These are phyloP conservation scores for Bombus superbus DNA, from an alignment of 1,140 invertebrate genomes.

Conservation along the genomic window DNA sequence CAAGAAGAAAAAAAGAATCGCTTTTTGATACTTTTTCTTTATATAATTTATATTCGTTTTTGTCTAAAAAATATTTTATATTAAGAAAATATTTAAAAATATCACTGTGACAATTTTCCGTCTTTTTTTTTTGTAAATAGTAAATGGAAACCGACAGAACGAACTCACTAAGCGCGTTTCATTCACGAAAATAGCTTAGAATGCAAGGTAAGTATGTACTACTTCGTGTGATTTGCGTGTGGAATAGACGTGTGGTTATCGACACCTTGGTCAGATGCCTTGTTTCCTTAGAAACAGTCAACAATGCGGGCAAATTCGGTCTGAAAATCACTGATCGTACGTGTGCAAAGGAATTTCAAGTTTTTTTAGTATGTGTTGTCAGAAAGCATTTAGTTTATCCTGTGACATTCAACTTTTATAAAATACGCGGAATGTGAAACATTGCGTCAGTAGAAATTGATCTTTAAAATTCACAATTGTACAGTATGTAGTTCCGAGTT, in stretches of 20 bases:
- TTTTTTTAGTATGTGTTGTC: not conserved
- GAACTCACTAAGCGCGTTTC: not conserved
- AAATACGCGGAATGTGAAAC: not conserved
- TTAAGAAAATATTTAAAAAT: not conserved
- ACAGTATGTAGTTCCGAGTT: not conserved
- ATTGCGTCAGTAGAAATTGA: not conserved
- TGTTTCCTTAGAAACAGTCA: constrained; percentile 81
- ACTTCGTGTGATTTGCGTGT: constrained; percentile 25
- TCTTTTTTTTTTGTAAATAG: not conserved
- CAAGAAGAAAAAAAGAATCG: not conserved
- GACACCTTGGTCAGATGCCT: constrained; percentile 76
- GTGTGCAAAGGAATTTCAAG: not conserved
- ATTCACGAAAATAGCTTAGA: not conserved
- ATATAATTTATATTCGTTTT: not conserved
- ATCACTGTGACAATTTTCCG: not conserved
- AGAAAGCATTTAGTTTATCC: not conserved
- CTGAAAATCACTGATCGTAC: constrained; percentile 2
- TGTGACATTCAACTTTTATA: not conserved
- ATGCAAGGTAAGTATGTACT: not conserved
- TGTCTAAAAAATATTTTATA: not conserved
- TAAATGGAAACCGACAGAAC: not conserved
- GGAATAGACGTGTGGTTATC: constrained; percentile 72
- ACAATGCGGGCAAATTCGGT: constrained; percentile 70
- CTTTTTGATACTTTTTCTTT: not conserved
- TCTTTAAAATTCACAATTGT: not conserved